These are phyloP conservation scores for Pristis pectinata DNA, from an alignment of 2,797 vertebrate species.

Conservation along the genomic window DNA sequence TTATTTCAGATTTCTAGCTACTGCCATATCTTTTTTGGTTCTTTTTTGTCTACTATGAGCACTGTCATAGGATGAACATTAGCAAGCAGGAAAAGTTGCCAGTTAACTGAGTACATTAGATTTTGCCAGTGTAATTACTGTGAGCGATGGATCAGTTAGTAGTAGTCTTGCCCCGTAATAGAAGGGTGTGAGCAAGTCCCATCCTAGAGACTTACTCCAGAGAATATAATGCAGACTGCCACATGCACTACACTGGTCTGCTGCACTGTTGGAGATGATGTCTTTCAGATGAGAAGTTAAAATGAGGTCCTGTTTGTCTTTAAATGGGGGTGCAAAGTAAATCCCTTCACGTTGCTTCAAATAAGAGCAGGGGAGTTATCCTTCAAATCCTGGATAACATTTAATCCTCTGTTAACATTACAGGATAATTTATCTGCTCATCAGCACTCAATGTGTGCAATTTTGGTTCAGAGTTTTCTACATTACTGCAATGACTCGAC, in stretches of 20 bases:
- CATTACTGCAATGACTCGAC: neutral
- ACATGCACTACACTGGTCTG: neutral
- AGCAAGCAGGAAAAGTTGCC: too few relatives aligned
- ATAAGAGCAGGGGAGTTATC: too few relatives aligned
- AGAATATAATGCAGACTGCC: neutral
- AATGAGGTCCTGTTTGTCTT: neutral
- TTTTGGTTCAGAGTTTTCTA: neutral
- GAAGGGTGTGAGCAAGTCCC: neutral
- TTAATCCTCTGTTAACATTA: too few relatives aligned
- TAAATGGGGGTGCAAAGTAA: neutral
- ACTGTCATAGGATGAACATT: too few relatives aligned
- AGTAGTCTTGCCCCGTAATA: neutral
- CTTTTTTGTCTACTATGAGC: too few relatives aligned
- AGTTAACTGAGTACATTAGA: too few relatives aligned
- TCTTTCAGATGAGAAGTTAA: neutral
- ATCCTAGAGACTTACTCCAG: neutral
- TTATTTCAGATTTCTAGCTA: too few relatives aligned
- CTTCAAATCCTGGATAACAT: too few relatives aligned
- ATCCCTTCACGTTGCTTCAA: neutral
- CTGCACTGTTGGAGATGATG: neutral
- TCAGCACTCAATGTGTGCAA: neutral
- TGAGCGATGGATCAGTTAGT: too few relatives aligned
- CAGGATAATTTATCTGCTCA: too few relatives aligned
- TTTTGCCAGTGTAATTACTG: too few relatives aligned
- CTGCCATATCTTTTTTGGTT: too few relatives aligned